Percentiles rank a stretch among this genome's conserved stretches.
phyloP scores from a whole-genome alignment of 2,888 invertebrate species.

The Pogonocherus hispidulus region DNA sequence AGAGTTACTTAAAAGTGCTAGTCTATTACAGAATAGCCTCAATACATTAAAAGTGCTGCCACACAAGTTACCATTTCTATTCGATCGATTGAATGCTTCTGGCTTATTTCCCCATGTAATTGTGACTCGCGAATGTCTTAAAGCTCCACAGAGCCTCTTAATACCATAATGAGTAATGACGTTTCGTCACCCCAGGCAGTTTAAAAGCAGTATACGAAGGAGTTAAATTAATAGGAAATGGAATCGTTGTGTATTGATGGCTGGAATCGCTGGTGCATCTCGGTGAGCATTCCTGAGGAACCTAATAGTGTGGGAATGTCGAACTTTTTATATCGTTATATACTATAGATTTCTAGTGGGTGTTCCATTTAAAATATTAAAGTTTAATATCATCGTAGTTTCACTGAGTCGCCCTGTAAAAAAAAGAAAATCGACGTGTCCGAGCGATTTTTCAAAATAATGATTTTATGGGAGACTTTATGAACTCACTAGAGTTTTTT shows the following conservation, averaged over 20 bases:
- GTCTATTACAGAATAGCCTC: too few relatives aligned
- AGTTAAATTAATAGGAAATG: constrained; percentile 12
- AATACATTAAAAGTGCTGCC: too few relatives aligned
- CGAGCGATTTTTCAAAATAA: too few relatives aligned
- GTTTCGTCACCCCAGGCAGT: constrained; percentile 5
- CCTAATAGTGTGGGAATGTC: not conserved
- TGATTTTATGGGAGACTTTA: too few relatives aligned
- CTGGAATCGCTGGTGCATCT: constrained; percentile 5
- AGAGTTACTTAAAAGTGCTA: too few relatives aligned
- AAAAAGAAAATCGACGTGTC: too few relatives aligned
- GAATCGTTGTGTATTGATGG: not conserved
- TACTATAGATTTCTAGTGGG: too few relatives aligned
- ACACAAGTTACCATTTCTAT: too few relatives aligned
- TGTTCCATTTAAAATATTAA: too few relatives aligned
- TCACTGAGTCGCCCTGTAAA: too few relatives aligned
- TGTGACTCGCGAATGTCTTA: not conserved
- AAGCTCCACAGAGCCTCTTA: not conserved
- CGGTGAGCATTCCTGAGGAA: constrained; percentile 3
- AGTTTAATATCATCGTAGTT: too few relatives aligned
- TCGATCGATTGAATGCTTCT: not conserved
- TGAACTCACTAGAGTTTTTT: too few relatives aligned
- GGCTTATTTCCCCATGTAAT: not conserved
- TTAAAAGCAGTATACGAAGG: constrained; percentile 1
- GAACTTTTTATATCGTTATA: not conserved
- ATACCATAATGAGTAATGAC: constrained; percentile 1